Evolutionary conservation across 2,888 invertebrate genomes (phyloP), one percentile per base, ranked within the genome.

Genomic region (Celastrina argiolus): DNA sequence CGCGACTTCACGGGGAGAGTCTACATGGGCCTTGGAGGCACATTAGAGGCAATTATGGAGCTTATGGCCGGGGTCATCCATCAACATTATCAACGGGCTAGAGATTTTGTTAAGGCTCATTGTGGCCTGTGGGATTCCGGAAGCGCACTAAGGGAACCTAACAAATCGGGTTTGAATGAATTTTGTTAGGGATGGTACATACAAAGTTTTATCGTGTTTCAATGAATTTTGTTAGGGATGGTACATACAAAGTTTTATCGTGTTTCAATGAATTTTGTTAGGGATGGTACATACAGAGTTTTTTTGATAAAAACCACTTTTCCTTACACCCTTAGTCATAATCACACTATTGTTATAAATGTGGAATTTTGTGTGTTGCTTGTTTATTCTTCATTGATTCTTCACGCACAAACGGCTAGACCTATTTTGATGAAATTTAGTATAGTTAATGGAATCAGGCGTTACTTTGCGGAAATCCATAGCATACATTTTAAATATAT

Each of bases 71-170:
- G 59, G 58, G 61, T 61, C 61, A 61, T 61, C 61, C 61, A 61
- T 61, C 61, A 61, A 61, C 61, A 61, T 61, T 61, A 61, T 61
- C 61, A 61, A 61, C 61, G 61, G 36, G 16, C 26, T 18, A 10
- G 22, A 61, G 61, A 39, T 36, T 61, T 61, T 61, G 61, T 61
- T 36, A 36, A 39, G 61, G 61, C 36, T 61, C 22, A 61, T 36
- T 39, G 61, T 39, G 51, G 51, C 18, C 51, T 51, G 51, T 51
- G 51, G 51, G 51, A 36, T 51, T 22, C 51, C 51, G 51, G 51
- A 51, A 51, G 26, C 51, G 51, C 22, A 12, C 5, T 7, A 12
- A 4, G n/a, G n/a, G 51, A 51, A 51, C 51, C 22, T 51, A 12
- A 51, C 51, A 26, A 51, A 51, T 51, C 51, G 22, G 22, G 5